Percentiles rank a stretch among this genome's conserved stretches.
These are phyloP conservation scores for Kobus ellipsiprymnus DNA, from an alignment of 2,113 vertebrate species.

Conservation along the genomic window DNA sequence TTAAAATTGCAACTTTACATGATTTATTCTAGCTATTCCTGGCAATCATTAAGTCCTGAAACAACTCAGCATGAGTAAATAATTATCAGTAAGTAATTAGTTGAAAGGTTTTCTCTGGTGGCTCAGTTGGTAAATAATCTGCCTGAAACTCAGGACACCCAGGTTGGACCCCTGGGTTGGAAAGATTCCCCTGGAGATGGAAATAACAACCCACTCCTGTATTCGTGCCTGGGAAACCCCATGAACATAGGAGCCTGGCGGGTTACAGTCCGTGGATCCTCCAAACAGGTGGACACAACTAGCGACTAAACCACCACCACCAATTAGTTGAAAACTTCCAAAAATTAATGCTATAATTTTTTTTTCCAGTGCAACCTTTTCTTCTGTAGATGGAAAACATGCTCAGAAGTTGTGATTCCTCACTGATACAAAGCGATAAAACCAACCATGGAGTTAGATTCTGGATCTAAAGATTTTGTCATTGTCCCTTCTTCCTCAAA, in stretches of 20 bases:
- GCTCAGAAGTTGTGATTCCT: neutral
- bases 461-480: neutral
- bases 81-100: neutral
- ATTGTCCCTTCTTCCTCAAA: neutral
- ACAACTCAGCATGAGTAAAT: neutral
- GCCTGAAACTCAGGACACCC: neutral
- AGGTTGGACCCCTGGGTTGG: neutral
- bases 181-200: neutral
- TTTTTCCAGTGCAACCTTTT: neutral
- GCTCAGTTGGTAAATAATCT: neutral
- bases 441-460: too few relatives aligned
- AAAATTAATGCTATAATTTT: neutral
- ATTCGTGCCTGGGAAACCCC: neutral
- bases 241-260: neutral
- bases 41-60: neutral
- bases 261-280: neutral
- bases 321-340: neutral
- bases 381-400: neutral
- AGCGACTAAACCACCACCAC: neutral
- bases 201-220: neutral
- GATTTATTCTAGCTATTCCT: neutral
- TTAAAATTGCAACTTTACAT: neutral
- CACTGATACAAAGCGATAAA: accelerated
- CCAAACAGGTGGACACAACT: neutral
- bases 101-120: neutral